phyloP scores from a whole-genome alignment of 2,797 vertebrate genomes.

The Sebastes itinus region DNA sequence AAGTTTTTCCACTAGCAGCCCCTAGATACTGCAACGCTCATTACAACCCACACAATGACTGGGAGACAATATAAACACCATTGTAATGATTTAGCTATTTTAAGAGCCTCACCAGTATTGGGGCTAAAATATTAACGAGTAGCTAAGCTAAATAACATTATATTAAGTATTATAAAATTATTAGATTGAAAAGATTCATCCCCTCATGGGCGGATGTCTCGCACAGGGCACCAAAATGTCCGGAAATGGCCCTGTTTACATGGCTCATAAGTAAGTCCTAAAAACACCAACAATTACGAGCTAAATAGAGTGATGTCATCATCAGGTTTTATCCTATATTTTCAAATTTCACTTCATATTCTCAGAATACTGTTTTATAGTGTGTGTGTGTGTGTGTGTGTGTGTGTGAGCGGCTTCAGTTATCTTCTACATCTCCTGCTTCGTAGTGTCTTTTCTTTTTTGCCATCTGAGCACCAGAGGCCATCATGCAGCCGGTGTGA shows the following conservation, averaged over 20 bases:
- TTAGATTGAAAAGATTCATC: background rate
- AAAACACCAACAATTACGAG: no score
- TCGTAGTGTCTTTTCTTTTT: slow-evolving; percentile 19
- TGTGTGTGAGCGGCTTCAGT: background rate
- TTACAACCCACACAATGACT: background rate
- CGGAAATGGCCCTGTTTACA: no score
- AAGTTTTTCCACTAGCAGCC: background rate
- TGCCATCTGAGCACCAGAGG: slow-evolving; percentile 39
- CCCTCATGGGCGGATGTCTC: background rate
- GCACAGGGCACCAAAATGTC: background rate
- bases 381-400: background rate
- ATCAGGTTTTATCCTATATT: background rate
- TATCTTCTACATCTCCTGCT: slow-evolving; percentile 15
- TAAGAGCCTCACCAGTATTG: background rate
- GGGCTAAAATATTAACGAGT: no score
- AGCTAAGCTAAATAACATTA: no score
- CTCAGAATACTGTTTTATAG: background rate
- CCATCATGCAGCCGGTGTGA: slow-evolving; percentile 40
- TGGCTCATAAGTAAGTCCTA: no score
- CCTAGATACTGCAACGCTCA: background rate
- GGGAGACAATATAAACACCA: background rate
- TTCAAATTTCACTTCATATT: background rate
- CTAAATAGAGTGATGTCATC: no score
- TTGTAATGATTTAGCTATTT: background rate
- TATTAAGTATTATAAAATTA: no score